These are phyloP conservation scores for Varanus salvator DNA, from an alignment of 2,113 vertebrate species.

Conservation along the genomic window DNA sequence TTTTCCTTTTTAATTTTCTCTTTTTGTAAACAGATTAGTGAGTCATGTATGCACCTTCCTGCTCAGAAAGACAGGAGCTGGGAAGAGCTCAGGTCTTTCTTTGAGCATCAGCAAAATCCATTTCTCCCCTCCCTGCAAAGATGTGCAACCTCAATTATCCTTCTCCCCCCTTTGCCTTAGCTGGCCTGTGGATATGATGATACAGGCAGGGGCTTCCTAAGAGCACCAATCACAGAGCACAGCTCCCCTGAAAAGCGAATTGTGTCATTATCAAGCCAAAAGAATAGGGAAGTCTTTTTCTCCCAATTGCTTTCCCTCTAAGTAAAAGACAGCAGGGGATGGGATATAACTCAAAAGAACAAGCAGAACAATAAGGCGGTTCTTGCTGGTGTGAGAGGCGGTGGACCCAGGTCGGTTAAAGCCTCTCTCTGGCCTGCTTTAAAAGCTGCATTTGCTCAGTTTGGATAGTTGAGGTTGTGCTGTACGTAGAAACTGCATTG, in stretches of 20 bases:
- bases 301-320: slow-evolving; percentile 8
- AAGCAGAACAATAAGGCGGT: background rate
- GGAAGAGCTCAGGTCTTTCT: slow-evolving; percentile 63
- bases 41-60: slow-evolving; percentile 60
- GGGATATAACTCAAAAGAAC: background rate
- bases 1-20: slow-evolving; percentile 37
- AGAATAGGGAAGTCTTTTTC: background rate
- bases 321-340: background rate
- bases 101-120: slow-evolving; percentile 54
- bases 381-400: background rate
- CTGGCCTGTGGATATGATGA: slow-evolving; percentile 21
- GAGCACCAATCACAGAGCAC: background rate
- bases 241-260: background rate
- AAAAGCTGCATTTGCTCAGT: background rate
- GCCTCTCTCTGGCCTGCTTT: background rate
- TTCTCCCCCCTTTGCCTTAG: slow-evolving; percentile 21
- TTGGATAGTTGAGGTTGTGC: slow-evolving; percentile 53
- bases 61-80: slow-evolving; percentile 61
- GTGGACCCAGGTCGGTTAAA: background rate
- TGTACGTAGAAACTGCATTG: slow-evolving; percentile 9
- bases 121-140: slow-evolving; percentile 44
- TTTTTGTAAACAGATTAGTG: slow-evolving; percentile 68
- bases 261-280: background rate
- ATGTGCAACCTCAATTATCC: slow-evolving; percentile 37
- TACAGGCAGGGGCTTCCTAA: background rate